Evolutionary conservation across 2,113 vertebrate genomes (phyloP).

Genomic region (Neolamprologus variostigma): DNA sequence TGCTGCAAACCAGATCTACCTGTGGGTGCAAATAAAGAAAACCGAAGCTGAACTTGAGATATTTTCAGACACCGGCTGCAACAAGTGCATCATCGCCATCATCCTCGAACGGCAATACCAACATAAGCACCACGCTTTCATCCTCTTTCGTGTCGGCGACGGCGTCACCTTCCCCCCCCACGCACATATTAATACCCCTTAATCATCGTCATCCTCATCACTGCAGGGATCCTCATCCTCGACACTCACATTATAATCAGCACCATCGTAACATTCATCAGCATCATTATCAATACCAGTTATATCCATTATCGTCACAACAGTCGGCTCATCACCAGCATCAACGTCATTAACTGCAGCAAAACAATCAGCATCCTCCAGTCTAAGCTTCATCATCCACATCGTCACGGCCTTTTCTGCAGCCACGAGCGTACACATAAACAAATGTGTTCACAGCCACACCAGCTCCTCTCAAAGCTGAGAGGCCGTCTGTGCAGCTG

Average conservation of each 20-base stretch:
- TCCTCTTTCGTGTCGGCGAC: not conserved
- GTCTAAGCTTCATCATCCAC: not conserved
- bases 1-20: not conserved
- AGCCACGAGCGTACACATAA: not conserved
- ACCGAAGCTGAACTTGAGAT: not conserved
- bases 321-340: not conserved
- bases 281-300: not conserved
- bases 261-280: not conserved
- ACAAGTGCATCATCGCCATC: fast-evolving
- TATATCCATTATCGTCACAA: not conserved
- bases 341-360: not conserved
- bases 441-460: not conserved
- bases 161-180: not conserved
- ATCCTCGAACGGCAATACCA: not conserved
- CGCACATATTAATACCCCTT: not conserved
- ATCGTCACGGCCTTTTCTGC: not conserved
- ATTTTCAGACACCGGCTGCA: not conserved
- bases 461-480: not conserved
- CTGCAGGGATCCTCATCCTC: not conserved
- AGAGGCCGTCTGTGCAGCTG: not conserved
- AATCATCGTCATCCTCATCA: not conserved
- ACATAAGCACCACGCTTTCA: not conserved
- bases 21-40: not conserved
- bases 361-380: not conserved
- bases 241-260: not conserved